Evolutionary conservation across 2,797 vertebrate species (phyloP).

Genomic region (Peromyscus aztecus): DNA sequence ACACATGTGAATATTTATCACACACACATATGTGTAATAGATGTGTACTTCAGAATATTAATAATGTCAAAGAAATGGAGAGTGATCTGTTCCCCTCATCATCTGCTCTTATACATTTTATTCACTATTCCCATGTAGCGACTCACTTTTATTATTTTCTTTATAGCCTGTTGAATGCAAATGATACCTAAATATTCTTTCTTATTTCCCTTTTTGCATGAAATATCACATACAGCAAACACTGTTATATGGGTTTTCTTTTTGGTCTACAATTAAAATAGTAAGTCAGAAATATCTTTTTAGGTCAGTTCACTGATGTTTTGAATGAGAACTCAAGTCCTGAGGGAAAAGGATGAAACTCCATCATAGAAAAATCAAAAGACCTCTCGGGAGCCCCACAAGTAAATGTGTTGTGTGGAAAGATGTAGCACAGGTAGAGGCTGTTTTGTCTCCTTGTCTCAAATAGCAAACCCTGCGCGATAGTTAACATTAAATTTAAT

Average conservation of each 20-base stretch:
- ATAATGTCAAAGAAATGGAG: neutral
- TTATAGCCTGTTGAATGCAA: neutral
- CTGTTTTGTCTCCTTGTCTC: neutral
- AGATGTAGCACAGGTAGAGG: neutral
- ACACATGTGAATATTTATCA: too few relatives aligned
- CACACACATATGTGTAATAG: neutral
- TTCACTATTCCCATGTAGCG: neutral
- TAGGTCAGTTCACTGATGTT: neutral
- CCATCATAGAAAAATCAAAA: neutral
- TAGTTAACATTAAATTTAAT: neutral
- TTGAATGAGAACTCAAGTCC: neutral
- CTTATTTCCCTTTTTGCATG: neutral
- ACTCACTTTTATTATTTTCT: neutral
- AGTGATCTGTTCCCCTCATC: too few relatives aligned
- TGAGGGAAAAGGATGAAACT: neutral
- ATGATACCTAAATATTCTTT: neutral
- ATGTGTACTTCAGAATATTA: neutral
- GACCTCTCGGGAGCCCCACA: neutral
- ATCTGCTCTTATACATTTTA: neutral
- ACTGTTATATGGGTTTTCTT: neutral
- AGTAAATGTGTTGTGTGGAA: neutral
- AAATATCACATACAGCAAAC: neutral
- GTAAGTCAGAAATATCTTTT: neutral
- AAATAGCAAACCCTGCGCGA: neutral
- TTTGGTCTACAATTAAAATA: neutral